Evolutionary conservation across 2,888 invertebrate species (phyloP).

Genomic region (Odontothrips loti): DNA sequence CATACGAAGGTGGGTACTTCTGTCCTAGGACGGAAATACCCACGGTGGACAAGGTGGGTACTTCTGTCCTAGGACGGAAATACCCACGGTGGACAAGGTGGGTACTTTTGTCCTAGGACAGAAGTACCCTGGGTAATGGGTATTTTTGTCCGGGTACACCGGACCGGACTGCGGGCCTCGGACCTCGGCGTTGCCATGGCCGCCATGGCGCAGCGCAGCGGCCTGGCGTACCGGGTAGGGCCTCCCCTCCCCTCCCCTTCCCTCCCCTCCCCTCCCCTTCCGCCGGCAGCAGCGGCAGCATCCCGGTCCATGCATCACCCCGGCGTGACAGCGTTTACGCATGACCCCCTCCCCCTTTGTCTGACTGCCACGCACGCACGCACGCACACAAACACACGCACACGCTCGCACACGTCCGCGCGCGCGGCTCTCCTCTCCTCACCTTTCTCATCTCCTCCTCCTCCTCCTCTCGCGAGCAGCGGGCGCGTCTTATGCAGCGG

Average conservation of each 20-base stretch:
- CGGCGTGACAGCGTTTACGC: conserved; percentile 15
- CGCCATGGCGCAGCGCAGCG: too few relatives aligned
- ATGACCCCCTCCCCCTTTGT: not conserved
- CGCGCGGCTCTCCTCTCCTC: not conserved
- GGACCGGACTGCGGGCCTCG: too few relatives aligned
- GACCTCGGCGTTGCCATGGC: too few relatives aligned
- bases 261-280: not conserved
- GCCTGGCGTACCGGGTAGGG: too few relatives aligned
- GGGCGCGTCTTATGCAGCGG: conserved; percentile 12
- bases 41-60: too few relatives aligned
- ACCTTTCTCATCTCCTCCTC: not conserved
- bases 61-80: too few relatives aligned
- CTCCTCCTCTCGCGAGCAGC: not conserved
- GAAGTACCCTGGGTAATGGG: too few relatives aligned
- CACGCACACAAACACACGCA: not conserved
- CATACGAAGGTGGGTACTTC: too few relatives aligned
- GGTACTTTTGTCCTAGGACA: too few relatives aligned
- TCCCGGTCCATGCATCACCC: not conserved
- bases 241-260: not conserved
- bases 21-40: too few relatives aligned
- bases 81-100: too few relatives aligned
- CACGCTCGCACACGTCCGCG: not conserved
- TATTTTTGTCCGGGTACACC: too few relatives aligned
- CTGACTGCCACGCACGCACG: not conserved
- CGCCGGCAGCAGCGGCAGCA: not conserved